A percentile compares a stretch with the other conserved stretches of the same genome.
phyloP scores from a whole-genome alignment of 1,140 invertebrate genomes.

The Paraescarpia echinospica region DNA sequence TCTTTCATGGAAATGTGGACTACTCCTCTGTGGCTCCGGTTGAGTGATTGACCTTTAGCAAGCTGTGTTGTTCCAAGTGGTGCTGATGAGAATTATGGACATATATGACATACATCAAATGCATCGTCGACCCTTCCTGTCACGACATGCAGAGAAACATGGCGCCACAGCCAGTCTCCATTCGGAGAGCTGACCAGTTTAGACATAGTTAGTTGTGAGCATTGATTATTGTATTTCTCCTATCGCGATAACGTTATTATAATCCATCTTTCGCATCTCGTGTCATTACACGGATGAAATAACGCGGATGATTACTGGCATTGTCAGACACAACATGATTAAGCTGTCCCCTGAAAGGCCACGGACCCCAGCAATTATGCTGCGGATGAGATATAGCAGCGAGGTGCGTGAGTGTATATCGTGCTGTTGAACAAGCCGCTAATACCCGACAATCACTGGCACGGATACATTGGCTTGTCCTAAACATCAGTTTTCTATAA shows the following conservation, averaged over 20 bases:
- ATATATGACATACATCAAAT: not conserved
- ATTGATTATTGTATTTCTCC: not conserved
- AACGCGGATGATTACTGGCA: not conserved
- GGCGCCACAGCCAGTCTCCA: not conserved
- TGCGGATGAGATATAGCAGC: not conserved
- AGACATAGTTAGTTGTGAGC: not conserved
- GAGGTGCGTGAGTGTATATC: not conserved
- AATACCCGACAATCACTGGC: not conserved
- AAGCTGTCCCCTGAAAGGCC: not conserved
- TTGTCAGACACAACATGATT: not conserved
- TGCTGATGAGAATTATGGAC: not conserved
- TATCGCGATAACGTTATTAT: conserved; percentile 1
- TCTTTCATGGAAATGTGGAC: not conserved
- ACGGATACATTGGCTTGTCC: not conserved
- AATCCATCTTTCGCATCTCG: not conserved
- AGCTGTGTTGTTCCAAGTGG: not conserved
- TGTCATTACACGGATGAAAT: not conserved
- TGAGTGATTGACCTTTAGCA: not conserved
- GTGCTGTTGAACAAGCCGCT: not conserved
- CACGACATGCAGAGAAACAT: not conserved
- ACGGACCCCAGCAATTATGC: not conserved
- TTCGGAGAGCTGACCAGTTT: not conserved
- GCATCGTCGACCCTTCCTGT: not conserved
- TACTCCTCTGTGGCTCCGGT: not conserved
- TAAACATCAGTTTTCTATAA: not conserved